Evolutionary conservation across 2,113 vertebrate genomes (phyloP).

Genomic region (Seriola dumerili): DNA sequence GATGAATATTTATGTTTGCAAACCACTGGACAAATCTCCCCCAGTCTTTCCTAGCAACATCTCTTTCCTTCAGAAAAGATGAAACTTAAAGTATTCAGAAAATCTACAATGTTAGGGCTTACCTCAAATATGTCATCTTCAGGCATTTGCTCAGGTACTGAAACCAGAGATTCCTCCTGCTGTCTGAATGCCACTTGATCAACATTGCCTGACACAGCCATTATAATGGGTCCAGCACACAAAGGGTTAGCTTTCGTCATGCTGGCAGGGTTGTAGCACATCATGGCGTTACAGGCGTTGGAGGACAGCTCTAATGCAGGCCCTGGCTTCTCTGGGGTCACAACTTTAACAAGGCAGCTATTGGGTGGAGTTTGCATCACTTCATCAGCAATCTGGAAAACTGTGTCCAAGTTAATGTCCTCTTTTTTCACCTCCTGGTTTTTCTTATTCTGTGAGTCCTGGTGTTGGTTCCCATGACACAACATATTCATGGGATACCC

Average conservation of each 20-base stretch:
- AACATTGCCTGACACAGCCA: not conserved
- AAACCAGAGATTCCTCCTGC: constrained; percentile 6
- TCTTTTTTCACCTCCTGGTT: constrained; percentile 79
- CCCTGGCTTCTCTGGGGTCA: constrained; percentile 74
- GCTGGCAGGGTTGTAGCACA: not conserved
- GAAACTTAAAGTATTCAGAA: not conserved
- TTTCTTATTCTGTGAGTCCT: constrained; percentile 63
- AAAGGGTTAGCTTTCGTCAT: not conserved
- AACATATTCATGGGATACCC: constrained; percentile 73
- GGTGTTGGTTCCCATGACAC: constrained; percentile 45
- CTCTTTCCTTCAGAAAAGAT: not conserved
- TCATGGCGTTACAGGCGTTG: constrained; percentile 16
- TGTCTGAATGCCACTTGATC: not conserved
- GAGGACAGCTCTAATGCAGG: not conserved
- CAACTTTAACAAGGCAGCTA: constrained; percentile 79
- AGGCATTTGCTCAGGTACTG: constrained; percentile 24
- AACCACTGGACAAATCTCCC: not conserved
- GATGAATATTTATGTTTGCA: not conserved
- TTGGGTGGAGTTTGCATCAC: constrained; percentile 76
- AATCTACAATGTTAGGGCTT: not conserved
- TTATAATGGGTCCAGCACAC: not conserved
- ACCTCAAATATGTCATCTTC: constrained; percentile 40
- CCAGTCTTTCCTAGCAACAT: not conserved
- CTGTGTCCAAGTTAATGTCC: constrained; percentile 84
- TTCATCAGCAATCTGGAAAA: constrained; percentile 87